phyloP scores from a whole-genome alignment of 2,888 invertebrate species.

The Ichneumon xanthorius region DNA sequence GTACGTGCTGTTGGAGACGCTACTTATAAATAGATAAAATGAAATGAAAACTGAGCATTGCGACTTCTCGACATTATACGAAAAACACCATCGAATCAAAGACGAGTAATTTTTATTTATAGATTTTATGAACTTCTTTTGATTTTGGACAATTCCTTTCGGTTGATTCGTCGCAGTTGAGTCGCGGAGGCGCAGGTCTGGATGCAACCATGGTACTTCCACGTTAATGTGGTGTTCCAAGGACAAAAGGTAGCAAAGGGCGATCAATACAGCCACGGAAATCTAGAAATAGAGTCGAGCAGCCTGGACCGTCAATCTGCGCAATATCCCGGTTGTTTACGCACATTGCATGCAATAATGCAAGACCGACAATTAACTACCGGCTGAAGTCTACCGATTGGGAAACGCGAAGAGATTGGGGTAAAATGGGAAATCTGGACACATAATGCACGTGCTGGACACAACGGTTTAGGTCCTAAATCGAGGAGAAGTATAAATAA shows the following conservation, averaged over 20 bases:
- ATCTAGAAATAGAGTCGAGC: constrained; percentile 37
- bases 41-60: not conserved
- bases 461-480: no score
- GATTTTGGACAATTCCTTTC: not conserved
- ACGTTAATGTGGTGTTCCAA: constrained; percentile 8
- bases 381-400: no score
- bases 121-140: not conserved
- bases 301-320: not conserved
- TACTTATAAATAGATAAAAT: not conserved
- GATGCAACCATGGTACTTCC: constrained; percentile 9
- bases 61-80: not conserved
- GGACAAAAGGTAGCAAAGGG: constrained; percentile 36
- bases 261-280: constrained; percentile 52
- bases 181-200: constrained; percentile 33
- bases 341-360: no score
- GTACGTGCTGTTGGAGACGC: not conserved
- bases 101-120: not conserved
- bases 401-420: no score
- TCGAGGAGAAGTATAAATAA: no score
- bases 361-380: no score
- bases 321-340: not conserved
- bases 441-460: no score
- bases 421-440: no score
- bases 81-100: not conserved
- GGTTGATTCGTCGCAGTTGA: not conserved